Conservation (phyloP, 2,113 vertebrate genomes). For the Fulmarus glacialis region DNA sequence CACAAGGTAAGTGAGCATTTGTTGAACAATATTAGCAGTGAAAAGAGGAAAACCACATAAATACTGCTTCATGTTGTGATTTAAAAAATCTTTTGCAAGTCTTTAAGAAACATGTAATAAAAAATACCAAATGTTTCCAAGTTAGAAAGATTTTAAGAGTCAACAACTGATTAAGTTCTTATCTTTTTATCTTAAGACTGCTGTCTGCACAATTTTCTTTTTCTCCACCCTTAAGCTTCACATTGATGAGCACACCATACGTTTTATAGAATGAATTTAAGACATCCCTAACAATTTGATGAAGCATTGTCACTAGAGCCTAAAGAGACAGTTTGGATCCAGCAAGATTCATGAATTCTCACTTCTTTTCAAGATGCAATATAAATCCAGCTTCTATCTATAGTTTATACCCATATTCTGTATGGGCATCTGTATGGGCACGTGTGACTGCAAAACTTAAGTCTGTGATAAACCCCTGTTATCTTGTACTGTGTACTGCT, state of each 20-base stretch:
- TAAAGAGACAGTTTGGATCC: neutral
- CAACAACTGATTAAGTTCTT: neutral
- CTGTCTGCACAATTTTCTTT: neutral
- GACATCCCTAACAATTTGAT: neutral
- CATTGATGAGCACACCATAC: neutral
- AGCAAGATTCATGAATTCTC: neutral
- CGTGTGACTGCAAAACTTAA: neutral
- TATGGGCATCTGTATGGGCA: neutral
- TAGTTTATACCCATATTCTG: neutral
- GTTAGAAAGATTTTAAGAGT: neutral
- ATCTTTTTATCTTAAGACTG: neutral
- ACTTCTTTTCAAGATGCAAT: neutral
- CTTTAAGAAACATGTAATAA: neutral
- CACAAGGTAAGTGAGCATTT: neutral
- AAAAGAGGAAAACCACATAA: neutral
- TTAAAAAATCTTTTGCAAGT: neutral
- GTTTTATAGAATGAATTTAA: neutral
- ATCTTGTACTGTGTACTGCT: neutral
- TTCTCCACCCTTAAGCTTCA: neutral
- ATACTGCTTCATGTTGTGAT: neutral
- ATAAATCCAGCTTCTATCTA: neutral
- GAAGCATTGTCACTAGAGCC: neutral
- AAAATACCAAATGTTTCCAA: neutral
- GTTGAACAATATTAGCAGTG: neutral
- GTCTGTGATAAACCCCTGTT: neutral